phyloP scores from a whole-genome alignment of 1,140 invertebrate genomes.

The Heliconius hewitsoni region DNA sequence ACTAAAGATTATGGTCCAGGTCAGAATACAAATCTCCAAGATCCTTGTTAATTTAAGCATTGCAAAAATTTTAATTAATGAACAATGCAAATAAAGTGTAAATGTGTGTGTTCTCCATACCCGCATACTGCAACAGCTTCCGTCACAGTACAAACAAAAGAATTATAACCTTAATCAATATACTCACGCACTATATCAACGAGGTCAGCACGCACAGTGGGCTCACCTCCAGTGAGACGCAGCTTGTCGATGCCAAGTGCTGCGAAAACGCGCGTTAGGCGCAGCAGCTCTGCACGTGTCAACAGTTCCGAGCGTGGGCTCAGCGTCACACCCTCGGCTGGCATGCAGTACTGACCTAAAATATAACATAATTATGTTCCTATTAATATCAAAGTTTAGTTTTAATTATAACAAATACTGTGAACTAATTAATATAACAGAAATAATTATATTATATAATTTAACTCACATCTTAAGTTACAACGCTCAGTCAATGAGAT shows the following conservation, averaged over 20 bases:
- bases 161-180: no score
- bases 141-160: no score
- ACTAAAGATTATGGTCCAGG: no score
- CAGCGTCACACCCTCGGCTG: constrained; percentile 94
- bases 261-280: constrained; percentile 92
- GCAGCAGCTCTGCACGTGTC: constrained; percentile 91
- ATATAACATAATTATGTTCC: not conserved
- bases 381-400: no score
- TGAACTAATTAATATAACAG: not conserved
- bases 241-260: constrained; percentile 95
- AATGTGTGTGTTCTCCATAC: no score
- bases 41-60: no score
- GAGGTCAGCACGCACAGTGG: constrained; percentile 94
- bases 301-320: constrained; percentile 87
- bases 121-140: no score
- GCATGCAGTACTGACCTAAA: constrained; percentile 93
- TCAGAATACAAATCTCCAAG: no score
- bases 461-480: constrained; percentile 92
- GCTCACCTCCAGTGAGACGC: constrained; percentile 97
- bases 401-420: no score
- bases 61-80: no score
- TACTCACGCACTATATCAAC: constrained; percentile 56
- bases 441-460: constrained; percentile 12
- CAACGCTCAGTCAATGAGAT: constrained; percentile 98
- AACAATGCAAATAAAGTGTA: no score